These are phyloP conservation scores for Cotesia glomerata DNA, from an alignment of 1,140 invertebrate genomes.

Conservation along the genomic window DNA sequence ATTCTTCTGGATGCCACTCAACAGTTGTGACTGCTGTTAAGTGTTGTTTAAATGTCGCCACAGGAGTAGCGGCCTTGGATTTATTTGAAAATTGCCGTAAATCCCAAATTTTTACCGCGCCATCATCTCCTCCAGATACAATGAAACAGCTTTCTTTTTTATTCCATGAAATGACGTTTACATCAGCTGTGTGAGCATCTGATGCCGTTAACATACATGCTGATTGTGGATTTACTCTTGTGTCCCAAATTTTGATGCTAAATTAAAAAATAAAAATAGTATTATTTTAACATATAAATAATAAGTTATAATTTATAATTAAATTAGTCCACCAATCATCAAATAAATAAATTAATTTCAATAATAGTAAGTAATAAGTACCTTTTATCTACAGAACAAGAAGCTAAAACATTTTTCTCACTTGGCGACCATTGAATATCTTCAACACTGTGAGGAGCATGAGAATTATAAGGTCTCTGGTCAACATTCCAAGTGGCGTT, in stretches of 20 bases:
- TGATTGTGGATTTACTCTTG: conserved; percentile 80
- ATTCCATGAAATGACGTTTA: conserved; percentile 99
- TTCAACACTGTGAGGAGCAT: conserved; percentile 89
- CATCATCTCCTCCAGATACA: conserved; percentile 90
- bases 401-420: conserved; percentile 91
- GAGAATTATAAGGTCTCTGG: conserved; percentile 84
- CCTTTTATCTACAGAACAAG: conserved; percentile 93
- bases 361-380: conserved; percentile 40
- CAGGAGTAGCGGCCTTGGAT: conserved; percentile 72
- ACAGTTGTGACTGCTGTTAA: conserved; percentile 91
- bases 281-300: conserved; percentile 5
- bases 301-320: neutral
- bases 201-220: conserved; percentile 91
- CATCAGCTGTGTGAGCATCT: conserved; percentile 88
- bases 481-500: conserved; percentile 87
- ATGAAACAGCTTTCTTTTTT: conserved; percentile 73
- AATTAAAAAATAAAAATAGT: conserved; percentile 15
- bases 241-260: conserved; percentile 90
- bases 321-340: neutral
- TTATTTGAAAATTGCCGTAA: conserved; percentile 78
- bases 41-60: conserved; percentile 95
- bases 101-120: conserved; percentile 94
- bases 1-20: conserved; percentile 95
- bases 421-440: conserved; percentile 99
- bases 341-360: neutral